phyloP scores from a whole-genome alignment of 1,140 invertebrate genomes.

The Dolichoris vasculosae region DNA sequence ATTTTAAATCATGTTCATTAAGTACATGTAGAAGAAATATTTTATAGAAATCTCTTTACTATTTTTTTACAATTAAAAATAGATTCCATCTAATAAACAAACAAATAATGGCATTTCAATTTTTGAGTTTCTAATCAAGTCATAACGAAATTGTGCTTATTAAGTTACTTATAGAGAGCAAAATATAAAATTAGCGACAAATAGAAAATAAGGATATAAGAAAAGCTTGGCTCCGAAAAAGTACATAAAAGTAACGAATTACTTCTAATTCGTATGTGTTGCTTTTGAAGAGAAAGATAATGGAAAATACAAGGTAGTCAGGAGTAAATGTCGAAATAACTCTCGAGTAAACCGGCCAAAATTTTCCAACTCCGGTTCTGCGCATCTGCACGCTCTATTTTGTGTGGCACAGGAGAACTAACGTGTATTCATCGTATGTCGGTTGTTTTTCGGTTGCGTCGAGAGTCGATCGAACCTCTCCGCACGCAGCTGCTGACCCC shows the following conservation, averaged over 20 bases:
- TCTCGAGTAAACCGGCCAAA: not conserved
- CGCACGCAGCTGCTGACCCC: slow-evolving; percentile 6
- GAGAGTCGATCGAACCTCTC: slow-evolving; percentile 38
- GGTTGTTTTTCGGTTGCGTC: slow-evolving; percentile 39
- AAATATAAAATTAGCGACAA: not conserved
- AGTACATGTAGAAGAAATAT: no score
- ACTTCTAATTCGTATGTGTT: no score
- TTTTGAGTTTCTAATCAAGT: not conserved
- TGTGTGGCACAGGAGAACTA: no score
- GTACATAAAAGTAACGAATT: not conserved
- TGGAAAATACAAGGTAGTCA: not conserved
- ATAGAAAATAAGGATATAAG: not conserved
- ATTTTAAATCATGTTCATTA: no score
- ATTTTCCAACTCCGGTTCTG: not conserved
- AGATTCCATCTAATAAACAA: not conserved
- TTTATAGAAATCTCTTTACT: no score
- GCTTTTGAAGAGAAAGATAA: no score
- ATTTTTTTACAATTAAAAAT: no score
- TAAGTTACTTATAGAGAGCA: not conserved
- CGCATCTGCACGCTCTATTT: no score
- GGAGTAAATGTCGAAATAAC: not conserved
- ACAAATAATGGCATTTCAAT: not conserved
- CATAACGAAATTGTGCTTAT: not conserved
- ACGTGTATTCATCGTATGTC: no score
- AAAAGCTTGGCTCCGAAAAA: not conserved